Base-by-base conservation (phyloP, 2,888 invertebrate genomes). In the Allophyes oxyacanthae region DNA sequence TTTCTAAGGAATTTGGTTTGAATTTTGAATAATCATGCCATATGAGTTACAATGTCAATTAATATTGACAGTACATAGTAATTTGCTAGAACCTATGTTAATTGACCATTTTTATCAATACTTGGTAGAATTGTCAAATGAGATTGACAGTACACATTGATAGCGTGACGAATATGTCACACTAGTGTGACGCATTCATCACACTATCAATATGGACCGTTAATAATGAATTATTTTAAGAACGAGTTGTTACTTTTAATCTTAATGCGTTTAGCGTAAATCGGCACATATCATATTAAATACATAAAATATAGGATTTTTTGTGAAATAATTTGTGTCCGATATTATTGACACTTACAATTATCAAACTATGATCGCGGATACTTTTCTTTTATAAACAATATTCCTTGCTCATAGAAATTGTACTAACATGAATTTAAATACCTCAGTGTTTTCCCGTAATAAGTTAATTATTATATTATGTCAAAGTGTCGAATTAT, bases 401-500 rank as follows among this genome's bases (percentile, higher is more conserved):
- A 20, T 3, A 20, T 20, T 20, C 20, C 4, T 20, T 20, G 20
- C 20, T 20, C 20, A 20, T 20, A 20, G 2, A 20, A 20, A 20
- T 2, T 20, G 20, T 20, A 20, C 20, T 20, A 20, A n/a, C n/a
- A n/a, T 20, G 2, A 4, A 28, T 28, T 28, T 6, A 28, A 28
- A 28, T 28, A 28, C 28, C 25, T 25, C 25, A 28, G 0, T 34
- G 2, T 34, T 34, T 1, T 13, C 6, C 11, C 4, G 10, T 20
- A 2, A 9, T n/a, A 25, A 2, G 2, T 0, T 28, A 8, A n/a
- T 8, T 40, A 34, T 36, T 4, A 8, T 26, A n/a, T 25, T 0
- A 4, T 14, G 3, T 13, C 7, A 32, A n/a, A 30, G 37, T 69
- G 58, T 73, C 57, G 55, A 58, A 64, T 63, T 71, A 71, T 56